phyloP scores from a whole-genome alignment of 2,888 invertebrate genomes.

The Cetonia aurata region DNA sequence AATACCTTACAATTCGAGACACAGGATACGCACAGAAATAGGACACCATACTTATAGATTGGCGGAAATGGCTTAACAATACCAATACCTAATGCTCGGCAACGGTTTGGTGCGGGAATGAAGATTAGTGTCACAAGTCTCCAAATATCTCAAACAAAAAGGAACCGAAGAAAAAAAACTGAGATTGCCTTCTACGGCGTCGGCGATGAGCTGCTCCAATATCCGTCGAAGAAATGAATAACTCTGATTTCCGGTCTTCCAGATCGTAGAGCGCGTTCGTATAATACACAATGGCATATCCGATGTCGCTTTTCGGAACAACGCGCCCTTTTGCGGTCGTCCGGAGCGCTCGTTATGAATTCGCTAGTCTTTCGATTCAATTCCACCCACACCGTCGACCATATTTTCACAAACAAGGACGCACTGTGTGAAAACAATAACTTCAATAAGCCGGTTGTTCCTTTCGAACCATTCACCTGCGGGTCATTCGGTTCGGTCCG shows the following conservation, averaged over 20 bases:
- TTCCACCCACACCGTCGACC: neutral
- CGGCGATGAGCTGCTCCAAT: neutral
- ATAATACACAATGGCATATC: slow-evolving; percentile 13
- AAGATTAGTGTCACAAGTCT: too few relatives aligned
- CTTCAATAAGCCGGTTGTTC: slow-evolving; percentile 32
- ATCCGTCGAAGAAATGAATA: slow-evolving; percentile 18
- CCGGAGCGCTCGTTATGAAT: slow-evolving; percentile 15
- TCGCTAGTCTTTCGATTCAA: slow-evolving; percentile 26
- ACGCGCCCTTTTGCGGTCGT: slow-evolving; percentile 1
- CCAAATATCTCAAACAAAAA: neutral
- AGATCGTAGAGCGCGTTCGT: neutral
- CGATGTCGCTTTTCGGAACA: neutral
- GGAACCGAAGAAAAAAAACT: neutral
- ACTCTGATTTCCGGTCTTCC: slow-evolving; percentile 21
- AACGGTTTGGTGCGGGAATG: too few relatives aligned
- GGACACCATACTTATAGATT: too few relatives aligned
- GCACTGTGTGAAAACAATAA: slow-evolving; percentile 31
- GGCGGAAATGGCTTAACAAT: too few relatives aligned
- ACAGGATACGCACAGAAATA: too few relatives aligned
- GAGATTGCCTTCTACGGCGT: neutral
- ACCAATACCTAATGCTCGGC: too few relatives aligned
- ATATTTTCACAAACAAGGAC: slow-evolving; percentile 21
- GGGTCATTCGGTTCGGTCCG: slow-evolving; percentile 18
- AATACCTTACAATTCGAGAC: too few relatives aligned
- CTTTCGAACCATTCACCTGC: slow-evolving; percentile 25